Evolutionary conservation across 2,888 invertebrate genomes (phyloP).

Genomic region (Hypomecis punctinalis): DNA sequence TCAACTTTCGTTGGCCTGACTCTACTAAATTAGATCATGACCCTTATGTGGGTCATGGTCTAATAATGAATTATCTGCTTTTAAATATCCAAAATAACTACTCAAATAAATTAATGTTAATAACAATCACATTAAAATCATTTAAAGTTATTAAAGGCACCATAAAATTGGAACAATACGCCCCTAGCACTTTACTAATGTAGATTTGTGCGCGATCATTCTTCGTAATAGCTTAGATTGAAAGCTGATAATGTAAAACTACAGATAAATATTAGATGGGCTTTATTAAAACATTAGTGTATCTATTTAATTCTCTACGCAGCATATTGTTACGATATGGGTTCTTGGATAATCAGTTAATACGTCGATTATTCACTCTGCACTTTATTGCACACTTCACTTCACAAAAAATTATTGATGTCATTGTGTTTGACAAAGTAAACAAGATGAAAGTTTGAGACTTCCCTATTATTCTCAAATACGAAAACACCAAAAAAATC

Average conservation of each 20-base stretch:
- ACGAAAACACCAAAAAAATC: too few species aligned
- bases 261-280: background rate
- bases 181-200: conserved; percentile 17
- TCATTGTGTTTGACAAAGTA: too few species aligned
- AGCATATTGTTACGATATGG: too few species aligned
- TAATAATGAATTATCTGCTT: background rate
- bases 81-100: background rate
- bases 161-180: conserved; percentile 46
- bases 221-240: conserved; percentile 41
- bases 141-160: conserved; percentile 28
- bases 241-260: background rate
- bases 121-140: conserved; percentile 39
- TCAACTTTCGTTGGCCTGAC: too few species aligned
- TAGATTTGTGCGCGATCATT: conserved; percentile 31
- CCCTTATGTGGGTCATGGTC: too few species aligned
- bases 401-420: too few species aligned
- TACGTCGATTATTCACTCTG: too few species aligned
- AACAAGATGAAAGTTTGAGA: too few species aligned
- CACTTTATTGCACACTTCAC: too few species aligned
- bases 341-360: too few species aligned
- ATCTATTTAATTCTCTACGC: background rate
- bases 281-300: background rate
- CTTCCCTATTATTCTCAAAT: too few species aligned
- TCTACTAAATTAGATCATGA: background rate
- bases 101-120: conserved; percentile 37